phyloP scores from a whole-genome alignment of 2,113 vertebrate species.

The Mesembrinibis cayennensis region DNA sequence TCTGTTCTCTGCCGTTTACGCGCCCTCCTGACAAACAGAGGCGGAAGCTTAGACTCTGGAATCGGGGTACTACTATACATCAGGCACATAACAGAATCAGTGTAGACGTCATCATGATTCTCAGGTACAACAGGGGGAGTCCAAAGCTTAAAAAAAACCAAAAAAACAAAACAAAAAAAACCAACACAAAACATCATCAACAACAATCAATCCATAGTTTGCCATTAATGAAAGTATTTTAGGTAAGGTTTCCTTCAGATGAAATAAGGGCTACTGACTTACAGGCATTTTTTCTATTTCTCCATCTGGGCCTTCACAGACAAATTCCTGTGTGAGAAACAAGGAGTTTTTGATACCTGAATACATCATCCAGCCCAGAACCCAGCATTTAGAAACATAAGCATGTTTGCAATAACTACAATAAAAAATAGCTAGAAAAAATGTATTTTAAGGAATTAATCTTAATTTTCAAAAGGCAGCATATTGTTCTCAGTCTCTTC shows the following conservation, averaged over 20 bases:
- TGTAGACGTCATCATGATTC: conserved; percentile 87
- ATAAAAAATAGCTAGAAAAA: not conserved
- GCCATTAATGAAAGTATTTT: not conserved
- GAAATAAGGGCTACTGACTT: conserved; percentile 9
- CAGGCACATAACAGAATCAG: conserved; percentile 86
- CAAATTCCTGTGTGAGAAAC: conserved; percentile 77
- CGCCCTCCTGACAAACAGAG: conserved; percentile 84
- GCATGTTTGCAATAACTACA: not conserved
- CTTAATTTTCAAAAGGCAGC: not conserved
- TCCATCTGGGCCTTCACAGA: conserved; percentile 81
- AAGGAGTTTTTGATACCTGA: not conserved
- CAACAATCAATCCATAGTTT: not conserved
- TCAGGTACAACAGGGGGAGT: conserved; percentile 87
- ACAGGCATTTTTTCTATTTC: conserved; percentile 90
- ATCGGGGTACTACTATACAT: conserved; percentile 84
- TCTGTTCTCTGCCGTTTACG: conserved; percentile 84
- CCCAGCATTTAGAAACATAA: not conserved
- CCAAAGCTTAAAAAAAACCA: conserved; percentile 78
- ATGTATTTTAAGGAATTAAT: not conserved
- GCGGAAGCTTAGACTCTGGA: conserved; percentile 85
- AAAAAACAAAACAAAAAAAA: not conserved
- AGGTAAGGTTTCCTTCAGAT: not conserved
- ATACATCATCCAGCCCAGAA: not conserved
- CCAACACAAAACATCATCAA: not conserved
- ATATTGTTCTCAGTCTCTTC: not conserved